A percentile compares a stretch with the other conserved stretches of the same genome.
Evolutionary conservation across 1,140 invertebrate genomes (phyloP).

Genomic region (Aethina tumida): DNA sequence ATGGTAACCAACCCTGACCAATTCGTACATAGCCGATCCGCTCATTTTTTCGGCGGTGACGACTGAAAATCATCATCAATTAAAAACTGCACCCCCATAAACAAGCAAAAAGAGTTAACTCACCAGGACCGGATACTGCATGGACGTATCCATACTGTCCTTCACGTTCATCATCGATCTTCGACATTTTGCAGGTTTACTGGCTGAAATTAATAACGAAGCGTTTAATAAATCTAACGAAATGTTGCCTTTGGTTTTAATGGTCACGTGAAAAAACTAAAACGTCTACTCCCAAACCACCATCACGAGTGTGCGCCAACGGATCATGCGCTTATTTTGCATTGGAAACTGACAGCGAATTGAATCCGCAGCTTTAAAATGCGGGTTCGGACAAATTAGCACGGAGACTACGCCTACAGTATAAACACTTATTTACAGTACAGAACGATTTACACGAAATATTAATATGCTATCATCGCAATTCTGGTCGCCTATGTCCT

Average conservation of each 20-base stretch:
- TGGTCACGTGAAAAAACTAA: slow-evolving; percentile 26
- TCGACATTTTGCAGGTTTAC: slow-evolving; percentile 39
- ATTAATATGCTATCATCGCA: too few species aligned
- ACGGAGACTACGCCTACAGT: background rate
- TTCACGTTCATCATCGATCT: slow-evolving; percentile 78
- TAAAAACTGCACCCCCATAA: background rate
- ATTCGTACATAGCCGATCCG: slow-evolving; percentile 99
- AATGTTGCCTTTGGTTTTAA: too few species aligned
- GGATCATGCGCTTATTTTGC: too few species aligned
- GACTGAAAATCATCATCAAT: slow-evolving; percentile 50
- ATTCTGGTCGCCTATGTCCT: too few species aligned
- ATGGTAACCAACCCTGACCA: slow-evolving; percentile 96
- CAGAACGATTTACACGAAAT: too few species aligned
- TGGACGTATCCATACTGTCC: slow-evolving; percentile 89
- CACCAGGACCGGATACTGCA: slow-evolving; percentile 95
- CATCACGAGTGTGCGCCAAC: slow-evolving; percentile 17
- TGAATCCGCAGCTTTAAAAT: background rate
- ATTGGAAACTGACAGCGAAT: background rate
- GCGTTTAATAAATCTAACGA: background rate
- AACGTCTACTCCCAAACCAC: slow-evolving; percentile 17
- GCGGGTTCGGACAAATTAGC: background rate
- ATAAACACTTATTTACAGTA: background rate
- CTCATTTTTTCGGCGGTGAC: slow-evolving; percentile 99
- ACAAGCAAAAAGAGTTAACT: slow-evolving; percentile 31
- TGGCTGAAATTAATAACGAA: slow-evolving; percentile 5